phyloP scores from a whole-genome alignment of 2,113 vertebrate genomes.

The Dicentrarchus labrax region DNA sequence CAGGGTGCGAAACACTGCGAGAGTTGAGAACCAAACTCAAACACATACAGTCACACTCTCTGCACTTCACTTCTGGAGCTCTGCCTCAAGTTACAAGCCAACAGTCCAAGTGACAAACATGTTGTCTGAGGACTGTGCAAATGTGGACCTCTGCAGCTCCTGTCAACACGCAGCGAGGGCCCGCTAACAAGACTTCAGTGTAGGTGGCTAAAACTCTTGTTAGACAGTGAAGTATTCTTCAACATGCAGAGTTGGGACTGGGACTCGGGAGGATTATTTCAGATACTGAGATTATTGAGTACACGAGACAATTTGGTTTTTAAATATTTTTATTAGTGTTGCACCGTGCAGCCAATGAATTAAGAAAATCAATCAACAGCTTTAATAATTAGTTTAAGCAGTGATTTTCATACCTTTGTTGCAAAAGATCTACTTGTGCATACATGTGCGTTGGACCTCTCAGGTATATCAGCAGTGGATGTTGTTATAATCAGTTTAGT shows the following conservation, averaged over 20 bases:
- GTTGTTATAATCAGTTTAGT: background rate
- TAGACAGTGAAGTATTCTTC: background rate
- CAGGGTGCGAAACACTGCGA: slow-evolving; percentile 42
- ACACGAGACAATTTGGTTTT: background rate
- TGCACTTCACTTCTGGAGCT: slow-evolving; percentile 54
- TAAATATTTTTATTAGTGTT: too few species aligned
- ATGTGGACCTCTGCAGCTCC: slow-evolving; percentile 48
- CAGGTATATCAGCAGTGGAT: background rate
- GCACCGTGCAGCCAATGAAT: background rate
- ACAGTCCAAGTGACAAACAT: slow-evolving; percentile 55
- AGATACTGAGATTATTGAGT: background rate
- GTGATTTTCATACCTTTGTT: background rate
- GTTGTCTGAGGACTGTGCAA: slow-evolving; percentile 53
- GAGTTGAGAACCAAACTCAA: slow-evolving; percentile 61
- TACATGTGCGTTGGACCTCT: background rate
- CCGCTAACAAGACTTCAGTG: background rate
- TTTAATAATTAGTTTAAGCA: background rate
- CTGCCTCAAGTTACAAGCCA: slow-evolving; percentile 56
- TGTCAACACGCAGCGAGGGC: slow-evolving; percentile 11
- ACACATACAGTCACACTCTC: slow-evolving; percentile 21
- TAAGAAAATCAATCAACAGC: background rate
- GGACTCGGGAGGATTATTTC: background rate
- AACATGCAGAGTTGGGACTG: background rate
- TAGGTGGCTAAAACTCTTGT: background rate
- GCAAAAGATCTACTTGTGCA: background rate